phyloP scores from a whole-genome alignment of 2,797 vertebrate genomes.

The Enteromius anoplus region DNA sequence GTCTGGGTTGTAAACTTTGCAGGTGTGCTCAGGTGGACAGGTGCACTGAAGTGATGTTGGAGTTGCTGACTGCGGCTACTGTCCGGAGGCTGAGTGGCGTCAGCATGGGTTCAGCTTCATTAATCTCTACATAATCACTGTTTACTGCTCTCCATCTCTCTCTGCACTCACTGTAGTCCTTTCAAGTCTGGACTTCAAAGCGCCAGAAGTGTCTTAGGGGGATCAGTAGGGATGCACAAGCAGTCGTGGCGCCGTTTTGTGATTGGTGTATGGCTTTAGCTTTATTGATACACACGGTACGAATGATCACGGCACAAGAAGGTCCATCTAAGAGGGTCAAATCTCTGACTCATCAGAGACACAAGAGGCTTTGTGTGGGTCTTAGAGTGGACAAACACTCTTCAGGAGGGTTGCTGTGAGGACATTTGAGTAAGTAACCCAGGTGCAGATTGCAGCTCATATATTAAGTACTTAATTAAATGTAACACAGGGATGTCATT shows the following conservation, averaged over 20 bases:
- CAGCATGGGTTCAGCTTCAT: conserved; percentile 65
- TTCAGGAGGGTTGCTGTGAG: neutral
- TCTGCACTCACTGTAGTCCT: conserved; percentile 73
- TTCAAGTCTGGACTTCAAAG: conserved; percentile 81
- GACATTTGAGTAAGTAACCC: neutral
- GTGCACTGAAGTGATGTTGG: conserved; percentile 10
- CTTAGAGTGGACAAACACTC: conserved; percentile 30
- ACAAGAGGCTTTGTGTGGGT: conserved; percentile 16
- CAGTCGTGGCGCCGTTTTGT: conserved; percentile 61
- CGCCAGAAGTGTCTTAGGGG: conserved; percentile 66
- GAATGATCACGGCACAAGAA: conserved; percentile 38
- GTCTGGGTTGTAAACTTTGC: neutral
- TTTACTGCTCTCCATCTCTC: conserved; percentile 70
- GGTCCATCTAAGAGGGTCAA: conserved; percentile 36
- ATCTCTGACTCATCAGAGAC: conserved; percentile 12
- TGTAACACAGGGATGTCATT: neutral
- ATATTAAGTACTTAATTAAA: neutral
- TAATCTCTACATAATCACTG: conserved; percentile 80
- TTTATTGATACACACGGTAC: conserved; percentile 62
- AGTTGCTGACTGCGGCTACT: conserved; percentile 20
- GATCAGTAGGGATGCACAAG: conserved; percentile 69
- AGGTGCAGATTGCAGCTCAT: neutral
- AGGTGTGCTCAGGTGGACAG: conserved; percentile 21
- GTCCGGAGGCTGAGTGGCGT: conserved; percentile 43
- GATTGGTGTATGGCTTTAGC: conserved; percentile 66